A percentile compares a stretch with the other conserved stretches of the same genome.
Conservation (phyloP, 2,113 vertebrate genomes). For the Nanger granti region DNA sequence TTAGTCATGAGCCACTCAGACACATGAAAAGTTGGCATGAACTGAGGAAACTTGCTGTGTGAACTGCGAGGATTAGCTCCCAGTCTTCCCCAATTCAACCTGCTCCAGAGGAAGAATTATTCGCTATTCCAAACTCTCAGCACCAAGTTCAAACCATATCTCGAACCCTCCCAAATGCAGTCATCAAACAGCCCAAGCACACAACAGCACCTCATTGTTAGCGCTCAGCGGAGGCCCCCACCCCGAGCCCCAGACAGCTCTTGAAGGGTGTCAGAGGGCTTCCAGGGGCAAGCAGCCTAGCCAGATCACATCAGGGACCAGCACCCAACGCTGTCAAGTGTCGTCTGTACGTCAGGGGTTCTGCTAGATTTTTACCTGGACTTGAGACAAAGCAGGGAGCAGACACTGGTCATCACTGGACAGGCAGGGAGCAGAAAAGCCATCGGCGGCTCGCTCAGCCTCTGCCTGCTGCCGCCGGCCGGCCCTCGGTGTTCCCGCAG, state of each 20-base stretch:
- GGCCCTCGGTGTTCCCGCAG: constrained; percentile 77
- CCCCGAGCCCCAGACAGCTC: constrained; percentile 56
- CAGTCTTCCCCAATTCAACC: not conserved
- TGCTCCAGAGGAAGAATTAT: not conserved
- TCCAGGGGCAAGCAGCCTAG: not conserved
- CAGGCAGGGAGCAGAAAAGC: constrained; percentile 77
- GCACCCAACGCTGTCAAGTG: constrained; percentile 8
- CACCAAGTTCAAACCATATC: constrained; percentile 50
- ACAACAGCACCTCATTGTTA: constrained; percentile 23
- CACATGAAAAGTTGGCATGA: not conserved
- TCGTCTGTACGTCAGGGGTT: not conserved
- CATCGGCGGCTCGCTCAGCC: constrained; percentile 75
- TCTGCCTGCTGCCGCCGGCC: constrained; percentile 78
- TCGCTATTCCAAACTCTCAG: not conserved
- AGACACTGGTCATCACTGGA: constrained; percentile 87
- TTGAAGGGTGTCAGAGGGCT: constrained; percentile 39
- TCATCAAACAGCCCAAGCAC: not conserved
- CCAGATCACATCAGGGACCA: not conserved
- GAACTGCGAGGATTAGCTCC: not conserved
- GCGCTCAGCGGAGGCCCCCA: constrained; percentile 51
- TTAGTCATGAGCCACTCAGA: not conserved
- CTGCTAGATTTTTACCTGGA: constrained; percentile 84
- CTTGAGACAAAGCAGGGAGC: constrained; percentile 89
- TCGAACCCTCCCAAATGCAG: constrained; percentile 10
- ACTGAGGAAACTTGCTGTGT: not conserved